phyloP scores from a whole-genome alignment of 92 coral and sea anemone genomes.

The Galaxea fascicularis region DNA sequence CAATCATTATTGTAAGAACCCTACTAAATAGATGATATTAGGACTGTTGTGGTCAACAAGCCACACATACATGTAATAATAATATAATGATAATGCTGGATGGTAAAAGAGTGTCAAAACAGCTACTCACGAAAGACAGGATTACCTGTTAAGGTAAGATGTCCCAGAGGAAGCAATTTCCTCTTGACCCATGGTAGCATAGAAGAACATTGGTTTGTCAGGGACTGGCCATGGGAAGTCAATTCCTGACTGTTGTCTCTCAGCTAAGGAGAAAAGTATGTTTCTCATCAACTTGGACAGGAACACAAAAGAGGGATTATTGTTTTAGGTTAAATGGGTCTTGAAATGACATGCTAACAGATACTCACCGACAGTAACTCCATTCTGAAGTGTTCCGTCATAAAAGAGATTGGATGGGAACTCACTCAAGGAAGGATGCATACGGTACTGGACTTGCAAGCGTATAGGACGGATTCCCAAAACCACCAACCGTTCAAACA shows the following conservation, averaged over 20 bases:
- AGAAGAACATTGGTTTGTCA: slow-evolving; percentile 98
- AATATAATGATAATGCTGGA: neutral
- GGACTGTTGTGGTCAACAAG: too few species aligned
- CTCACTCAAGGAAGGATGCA: slow-evolving; percentile 99
- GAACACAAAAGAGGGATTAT: neutral
- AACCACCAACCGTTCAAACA: slow-evolving; percentile 98
- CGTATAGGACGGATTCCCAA: slow-evolving; percentile 99
- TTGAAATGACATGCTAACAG: neutral
- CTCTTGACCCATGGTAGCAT: slow-evolving; percentile 97
- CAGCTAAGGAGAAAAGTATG: slow-evolving; percentile 61
- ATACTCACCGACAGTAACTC: slow-evolving; percentile 90
- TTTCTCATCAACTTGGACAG: too few species aligned
- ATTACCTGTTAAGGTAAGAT: slow-evolving; percentile 97
- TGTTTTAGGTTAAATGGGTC: neutral
- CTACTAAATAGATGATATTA: too few species aligned
- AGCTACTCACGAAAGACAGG: neutral
- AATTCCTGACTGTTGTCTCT: slow-evolving; percentile 95
- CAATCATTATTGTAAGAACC: too few species aligned
- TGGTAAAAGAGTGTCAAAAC: neutral
- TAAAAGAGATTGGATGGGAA: slow-evolving; percentile 99
- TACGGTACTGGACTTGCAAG: slow-evolving; percentile 98
- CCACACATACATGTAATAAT: too few species aligned
- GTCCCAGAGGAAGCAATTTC: slow-evolving; percentile 99
- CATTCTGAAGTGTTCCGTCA: slow-evolving; percentile 99
- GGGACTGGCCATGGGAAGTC: slow-evolving; percentile 99